A percentile compares a stretch with the other conserved stretches of the same genome.
These are phyloP conservation scores for Phlogophora meticulosa DNA, from an alignment of 2,888 invertebrate species.

Conservation along the genomic window DNA sequence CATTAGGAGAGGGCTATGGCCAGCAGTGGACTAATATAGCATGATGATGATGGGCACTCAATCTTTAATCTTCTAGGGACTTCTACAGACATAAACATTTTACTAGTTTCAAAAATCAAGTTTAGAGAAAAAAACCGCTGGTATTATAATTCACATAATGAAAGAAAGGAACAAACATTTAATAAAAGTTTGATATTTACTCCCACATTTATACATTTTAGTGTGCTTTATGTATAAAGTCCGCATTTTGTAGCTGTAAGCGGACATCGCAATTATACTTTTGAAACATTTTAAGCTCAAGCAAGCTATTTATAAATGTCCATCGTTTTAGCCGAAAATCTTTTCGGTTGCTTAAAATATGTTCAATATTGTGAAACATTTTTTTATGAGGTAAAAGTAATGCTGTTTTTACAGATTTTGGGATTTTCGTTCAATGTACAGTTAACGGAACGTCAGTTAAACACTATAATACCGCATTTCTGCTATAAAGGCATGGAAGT, in stretches of 20 bases:
- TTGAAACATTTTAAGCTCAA: conserved; percentile 18
- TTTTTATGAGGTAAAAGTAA: not conserved
- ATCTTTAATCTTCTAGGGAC: too few species aligned
- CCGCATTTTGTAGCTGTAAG: not conserved
- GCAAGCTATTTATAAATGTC: conserved; percentile 2
- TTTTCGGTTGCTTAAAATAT: not conserved
- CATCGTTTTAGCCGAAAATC: not conserved
- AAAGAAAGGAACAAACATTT: not conserved
- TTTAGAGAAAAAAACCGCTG: not conserved
- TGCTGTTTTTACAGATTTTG: too few species aligned
- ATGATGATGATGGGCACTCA: too few species aligned
- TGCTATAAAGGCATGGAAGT: too few species aligned
- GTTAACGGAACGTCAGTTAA: too few species aligned
- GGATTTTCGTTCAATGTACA: too few species aligned
- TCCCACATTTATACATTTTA: not conserved
- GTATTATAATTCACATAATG: not conserved
- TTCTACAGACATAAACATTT: too few species aligned
- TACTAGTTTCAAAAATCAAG: too few species aligned
- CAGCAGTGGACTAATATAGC: too few species aligned
- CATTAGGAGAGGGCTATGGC: too few species aligned
- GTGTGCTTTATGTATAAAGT: conserved; percentile 3
- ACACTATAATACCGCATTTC: too few species aligned
- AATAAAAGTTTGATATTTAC: not conserved
- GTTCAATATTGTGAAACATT: not conserved
- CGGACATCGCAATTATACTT: not conserved